A percentile compares a stretch with the other conserved stretches of the same genome.
Evolutionary conservation across 2,888 invertebrate species (phyloP).

Genomic region (Dexiosoma caninum): DNA sequence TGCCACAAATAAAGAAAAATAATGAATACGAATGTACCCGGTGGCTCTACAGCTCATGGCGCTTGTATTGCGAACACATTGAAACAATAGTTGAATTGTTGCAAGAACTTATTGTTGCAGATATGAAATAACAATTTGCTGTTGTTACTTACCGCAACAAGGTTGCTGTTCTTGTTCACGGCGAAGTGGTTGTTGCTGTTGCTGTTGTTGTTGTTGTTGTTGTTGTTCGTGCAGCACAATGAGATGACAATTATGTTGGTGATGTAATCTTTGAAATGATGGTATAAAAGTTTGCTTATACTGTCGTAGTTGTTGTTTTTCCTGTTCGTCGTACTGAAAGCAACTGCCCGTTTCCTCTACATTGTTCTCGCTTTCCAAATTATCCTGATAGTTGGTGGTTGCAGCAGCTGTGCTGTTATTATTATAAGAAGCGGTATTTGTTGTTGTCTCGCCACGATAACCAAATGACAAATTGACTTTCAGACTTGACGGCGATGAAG

Average conservation of each 20-base stretch:
- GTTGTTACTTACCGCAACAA: constrained; percentile 47
- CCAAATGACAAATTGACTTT: constrained; percentile 57
- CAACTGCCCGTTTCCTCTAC: constrained; percentile 24
- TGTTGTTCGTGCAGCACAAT: background rate
- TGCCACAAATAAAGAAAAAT: too few relatives aligned
- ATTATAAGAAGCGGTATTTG: background rate
- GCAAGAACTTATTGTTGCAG: too few relatives aligned
- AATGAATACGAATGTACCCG: too few relatives aligned
- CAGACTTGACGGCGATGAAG: constrained; percentile 34
- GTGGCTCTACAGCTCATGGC: too few relatives aligned
- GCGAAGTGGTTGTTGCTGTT: background rate
- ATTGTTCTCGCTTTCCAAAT: constrained; percentile 3
- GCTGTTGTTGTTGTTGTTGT: background rate
- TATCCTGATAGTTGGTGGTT: background rate
- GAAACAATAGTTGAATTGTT: too few relatives aligned
- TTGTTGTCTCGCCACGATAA: constrained; percentile 4
- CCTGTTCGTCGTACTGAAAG: constrained; percentile 61
- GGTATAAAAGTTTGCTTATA: constrained; percentile 46
- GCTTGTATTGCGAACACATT: too few relatives aligned
- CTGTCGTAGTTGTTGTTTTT: constrained; percentile 49
- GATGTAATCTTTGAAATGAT: constrained; percentile 22
- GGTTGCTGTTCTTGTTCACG: constrained; percentile 18
- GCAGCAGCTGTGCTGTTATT: constrained; percentile 31
- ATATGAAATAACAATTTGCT: too few relatives aligned
- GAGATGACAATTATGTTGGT: constrained; percentile 38